Conservation (phyloP, 2,113 vertebrate species). For the Zosterops borbonicus region DNA sequence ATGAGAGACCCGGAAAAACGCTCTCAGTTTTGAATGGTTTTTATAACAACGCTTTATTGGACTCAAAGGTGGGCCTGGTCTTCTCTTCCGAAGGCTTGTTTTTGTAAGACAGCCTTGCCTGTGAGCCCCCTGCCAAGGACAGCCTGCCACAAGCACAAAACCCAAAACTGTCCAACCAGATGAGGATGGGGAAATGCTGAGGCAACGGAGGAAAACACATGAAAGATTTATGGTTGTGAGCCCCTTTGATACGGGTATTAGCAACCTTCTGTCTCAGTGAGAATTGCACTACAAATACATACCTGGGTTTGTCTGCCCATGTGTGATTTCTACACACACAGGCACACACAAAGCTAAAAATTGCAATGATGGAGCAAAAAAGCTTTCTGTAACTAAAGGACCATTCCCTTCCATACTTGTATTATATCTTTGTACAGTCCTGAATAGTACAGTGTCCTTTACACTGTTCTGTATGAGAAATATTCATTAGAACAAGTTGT, state of each 20-base stretch:
- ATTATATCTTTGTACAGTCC: neutral
- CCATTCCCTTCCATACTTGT: neutral
- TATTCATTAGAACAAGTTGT: neutral
- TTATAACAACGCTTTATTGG: neutral
- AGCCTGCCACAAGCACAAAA: neutral
- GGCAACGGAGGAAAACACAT: neutral
- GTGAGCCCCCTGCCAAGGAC: neutral
- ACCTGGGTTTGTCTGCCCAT: accelerated
- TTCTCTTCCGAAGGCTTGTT: neutral
- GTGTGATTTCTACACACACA: neutral
- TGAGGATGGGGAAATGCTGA: neutral
- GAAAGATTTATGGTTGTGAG: neutral
- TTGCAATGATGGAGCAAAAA: neutral
- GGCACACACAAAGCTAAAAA: neutral
- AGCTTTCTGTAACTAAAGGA: neutral
- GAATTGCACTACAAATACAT: neutral
- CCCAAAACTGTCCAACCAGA: accelerated
- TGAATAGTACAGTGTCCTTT: neutral
- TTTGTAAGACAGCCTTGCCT: neutral
- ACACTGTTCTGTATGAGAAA: accelerated
- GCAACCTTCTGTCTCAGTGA: neutral
- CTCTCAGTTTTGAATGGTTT: accelerated
- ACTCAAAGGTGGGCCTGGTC: neutral
- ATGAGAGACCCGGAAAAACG: neutral
- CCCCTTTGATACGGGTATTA: accelerated